Base-by-base conservation (phyloP, 2,113 vertebrate species). In the Labeo catla region DNA sequence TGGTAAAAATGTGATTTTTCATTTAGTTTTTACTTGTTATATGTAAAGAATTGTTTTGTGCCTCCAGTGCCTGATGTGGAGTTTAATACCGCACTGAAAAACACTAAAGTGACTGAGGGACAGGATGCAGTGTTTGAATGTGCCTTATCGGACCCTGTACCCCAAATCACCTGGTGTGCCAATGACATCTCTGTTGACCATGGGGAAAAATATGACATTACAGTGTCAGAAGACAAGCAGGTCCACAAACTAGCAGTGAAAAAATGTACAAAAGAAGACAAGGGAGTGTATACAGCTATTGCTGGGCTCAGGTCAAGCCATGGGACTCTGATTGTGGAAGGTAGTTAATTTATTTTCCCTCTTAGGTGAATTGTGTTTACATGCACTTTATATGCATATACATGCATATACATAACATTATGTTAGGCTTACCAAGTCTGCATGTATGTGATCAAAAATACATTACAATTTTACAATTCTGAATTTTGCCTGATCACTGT, bases 291-390 rank as follows among this genome's bases (percentile, higher is more conserved):
- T 72, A 94, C 94, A 0, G 94, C 96, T 1, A 93, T 93, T n/a
- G 93, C 90, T 0, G 96, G 97, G 0, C 90, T 94, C 49, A 91
- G 93, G 0, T 89, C 91, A 49, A 96, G 95, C 80, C 96, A 92
- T 0, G 97, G 97, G 49, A 95, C 94, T 88, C 95, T 99, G 4
- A 73, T 89, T n/a, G 95, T 98, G 12, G 93, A 95, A 92, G 91
- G 97, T 98, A 87, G 95, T 28, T 70, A 8, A 6, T 52, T 45
- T 23, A 52, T 65, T 70, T 70, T 2, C 28, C 6, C 8, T 45
- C 3, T 21, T 12, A 13, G 12, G 1, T n/a, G 65, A 72, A 86
- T 70, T 79, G 28, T 52, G 11, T 57, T 23, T 78, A 15, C 1
- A 12, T 23, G 10, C 21, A 50, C 47, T 76, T 47, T 76, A 39